A percentile compares a stretch with the other conserved stretches of the same genome.
Evolutionary conservation across 2,888 invertebrate species (phyloP).

Genomic region (Apotomis turbidana): DNA sequence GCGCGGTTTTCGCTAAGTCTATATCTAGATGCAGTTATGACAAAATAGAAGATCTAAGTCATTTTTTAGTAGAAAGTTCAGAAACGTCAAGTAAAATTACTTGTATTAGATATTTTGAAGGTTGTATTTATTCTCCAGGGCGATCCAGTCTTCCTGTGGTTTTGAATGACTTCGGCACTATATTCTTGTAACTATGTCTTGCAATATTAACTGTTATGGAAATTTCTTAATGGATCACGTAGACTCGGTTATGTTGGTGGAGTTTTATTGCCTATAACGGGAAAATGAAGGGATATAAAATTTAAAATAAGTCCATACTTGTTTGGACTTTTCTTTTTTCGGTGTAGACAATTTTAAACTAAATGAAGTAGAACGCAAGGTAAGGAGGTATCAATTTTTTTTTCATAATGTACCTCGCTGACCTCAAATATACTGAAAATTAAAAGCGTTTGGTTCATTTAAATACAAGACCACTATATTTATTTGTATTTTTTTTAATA

Average conservation of each 20-base stretch:
- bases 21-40: constrained; percentile 20
- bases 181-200: constrained; percentile 27
- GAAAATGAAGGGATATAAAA: constrained; percentile 2
- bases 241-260: constrained; percentile 1
- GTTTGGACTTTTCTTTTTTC: constrained; percentile 17
- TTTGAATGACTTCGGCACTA: constrained; percentile 16
- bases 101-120: constrained; percentile 16
- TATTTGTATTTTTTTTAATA: constrained; percentile 15
- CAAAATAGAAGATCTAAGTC: constrained; percentile 1
- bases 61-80: constrained; percentile 1
- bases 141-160: constrained; percentile 18
- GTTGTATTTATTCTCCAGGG: constrained; percentile 21
- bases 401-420: constrained; percentile 17
- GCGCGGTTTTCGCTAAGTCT: constrained; percentile 12
- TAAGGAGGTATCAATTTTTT: constrained; percentile 25
- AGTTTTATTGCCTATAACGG: constrained; percentile 17
- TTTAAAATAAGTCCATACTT: constrained; percentile 5
- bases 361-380: constrained; percentile 26
- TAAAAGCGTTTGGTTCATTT: constrained; percentile 23
- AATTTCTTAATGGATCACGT: constrained; percentile 8
- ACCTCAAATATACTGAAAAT: constrained; percentile 19
- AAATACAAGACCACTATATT: background rate
- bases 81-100: constrained; percentile 17
- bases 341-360: constrained; percentile 22
- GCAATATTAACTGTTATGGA: constrained; percentile 9